A percentile compares a stretch with the other conserved stretches of the same genome.
Conservation (phyloP, 2,888 invertebrate genomes). For the Ophion ellenae region DNA sequence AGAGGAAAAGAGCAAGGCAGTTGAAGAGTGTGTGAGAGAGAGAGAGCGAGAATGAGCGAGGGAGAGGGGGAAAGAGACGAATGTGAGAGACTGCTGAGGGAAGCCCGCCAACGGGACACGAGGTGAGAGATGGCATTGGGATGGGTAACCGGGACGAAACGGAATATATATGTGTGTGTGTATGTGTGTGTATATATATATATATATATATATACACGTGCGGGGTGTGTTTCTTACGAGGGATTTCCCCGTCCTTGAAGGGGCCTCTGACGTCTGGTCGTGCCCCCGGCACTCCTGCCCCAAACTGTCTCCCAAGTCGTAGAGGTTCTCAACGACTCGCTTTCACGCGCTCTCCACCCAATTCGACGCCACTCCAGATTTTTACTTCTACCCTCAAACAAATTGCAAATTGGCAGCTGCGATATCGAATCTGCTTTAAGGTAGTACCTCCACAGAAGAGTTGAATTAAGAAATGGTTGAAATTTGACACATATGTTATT, state of each 20-base stretch:
- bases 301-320: conserved; percentile 58
- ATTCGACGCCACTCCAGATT: not conserved
- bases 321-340: conserved; percentile 51
- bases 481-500: too few relatives aligned
- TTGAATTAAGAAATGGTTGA: too few relatives aligned
- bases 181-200: conserved; percentile 19
- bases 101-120: conserved; percentile 57
- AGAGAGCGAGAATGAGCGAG: not conserved
- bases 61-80: conserved; percentile 38
- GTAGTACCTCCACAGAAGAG: too few relatives aligned
- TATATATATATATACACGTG: conserved; percentile 41
- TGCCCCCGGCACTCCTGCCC: conserved; percentile 53
- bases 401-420: not conserved
- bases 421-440: too few relatives aligned
- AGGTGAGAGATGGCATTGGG: conserved; percentile 44
- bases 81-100: conserved; percentile 47
- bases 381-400: not conserved
- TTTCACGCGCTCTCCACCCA: not conserved
- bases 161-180: conserved; percentile 34
- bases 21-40: not conserved
- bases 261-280: conserved; percentile 72
- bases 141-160: conserved; percentile 56
- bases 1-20: not conserved
- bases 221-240: conserved; percentile 67
- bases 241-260: conserved; percentile 78